Evolutionary conservation across 2,888 invertebrate genomes (phyloP).

Genomic region (Sialis lutaria): DNA sequence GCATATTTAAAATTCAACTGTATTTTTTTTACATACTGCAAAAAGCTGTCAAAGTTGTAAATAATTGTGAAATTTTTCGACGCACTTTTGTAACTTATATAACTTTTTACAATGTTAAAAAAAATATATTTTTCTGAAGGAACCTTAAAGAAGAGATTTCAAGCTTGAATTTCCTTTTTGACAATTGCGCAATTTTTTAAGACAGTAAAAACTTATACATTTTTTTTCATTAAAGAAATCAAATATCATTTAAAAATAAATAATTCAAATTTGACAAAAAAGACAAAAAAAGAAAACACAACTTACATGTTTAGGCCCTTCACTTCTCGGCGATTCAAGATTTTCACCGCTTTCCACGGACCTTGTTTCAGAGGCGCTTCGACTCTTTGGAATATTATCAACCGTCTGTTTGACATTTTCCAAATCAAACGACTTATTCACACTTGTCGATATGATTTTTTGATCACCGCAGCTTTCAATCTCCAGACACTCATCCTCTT

Average conservation of each 20-base stretch:
- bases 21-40: no score
- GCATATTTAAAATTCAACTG: no score
- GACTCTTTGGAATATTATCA: background rate
- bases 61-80: no score
- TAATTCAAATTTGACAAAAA: background rate
- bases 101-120: no score
- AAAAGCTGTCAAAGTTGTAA: no score
- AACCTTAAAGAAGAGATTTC: no score
- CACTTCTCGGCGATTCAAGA: conserved; percentile 3
- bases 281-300: no score
- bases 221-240: background rate
- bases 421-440: conserved; percentile 12
- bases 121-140: no score
- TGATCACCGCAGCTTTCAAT: conserved; percentile 10
- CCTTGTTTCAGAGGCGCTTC: background rate
- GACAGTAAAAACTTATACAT: background rate
- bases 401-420: conserved; percentile 2
- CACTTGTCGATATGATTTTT: conserved; percentile 7
- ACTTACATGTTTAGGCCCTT: conserved; percentile 5
- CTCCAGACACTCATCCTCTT: conserved; percentile 48
- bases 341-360: conserved; percentile 1
- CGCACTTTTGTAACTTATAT: no score
- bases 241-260: background rate
- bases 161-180: no score
- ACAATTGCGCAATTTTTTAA: no score